Base-by-base conservation (phyloP, 2,888 invertebrate species). In the Leptopilina myrica region DNA sequence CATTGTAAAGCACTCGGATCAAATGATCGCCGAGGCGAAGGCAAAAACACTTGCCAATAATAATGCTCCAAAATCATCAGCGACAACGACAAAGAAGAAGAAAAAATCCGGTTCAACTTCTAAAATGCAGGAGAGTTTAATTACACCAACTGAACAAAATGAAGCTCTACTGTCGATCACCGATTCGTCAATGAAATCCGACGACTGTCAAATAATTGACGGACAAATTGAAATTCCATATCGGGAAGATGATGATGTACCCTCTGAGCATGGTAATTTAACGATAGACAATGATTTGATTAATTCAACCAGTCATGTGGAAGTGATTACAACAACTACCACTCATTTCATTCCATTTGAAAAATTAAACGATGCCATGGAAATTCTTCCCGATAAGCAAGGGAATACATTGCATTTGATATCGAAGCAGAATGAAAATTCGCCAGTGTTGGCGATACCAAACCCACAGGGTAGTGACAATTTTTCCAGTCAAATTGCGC, bases 1-100 rank as follows among this genome's bases (percentile, higher is more conserved):
- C 84, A 92, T 93, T 62, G 93, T 93, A 33, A 92, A 93, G 81
- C 93, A 93, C 85, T 93, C 93, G 43, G 93, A 93, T 85, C 92
- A 92, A 80, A 92, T 93, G 88, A 93, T 93, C 26, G 92, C 92
- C 9, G 89, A 91, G 65, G 92, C 92, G 0, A 92, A 92, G 83
- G 91, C 91, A 0, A 91, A 91, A 79, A 89, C 85, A 4, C 87
- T 84, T 33, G 82, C 81, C 49, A 89, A 87, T 64, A 81, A 87
- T 12, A 77, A 83, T 5, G 84, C 87, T n/a, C 81, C 85, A 20
- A 88, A 87, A 64, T 20, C 84, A 0, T 89, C 87, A 46, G 20
- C 84, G 0, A 89, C 87, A 33, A 49, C 53, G 1, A 85, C 86
- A 59, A 90, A 88, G 81, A 81, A 66, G 77, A 85, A 82, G 56